Percentiles rank a stretch among this genome's conserved stretches.
phyloP scores from a whole-genome alignment of 2,888 invertebrate species.

The Andrena hattorfiana region DNA sequence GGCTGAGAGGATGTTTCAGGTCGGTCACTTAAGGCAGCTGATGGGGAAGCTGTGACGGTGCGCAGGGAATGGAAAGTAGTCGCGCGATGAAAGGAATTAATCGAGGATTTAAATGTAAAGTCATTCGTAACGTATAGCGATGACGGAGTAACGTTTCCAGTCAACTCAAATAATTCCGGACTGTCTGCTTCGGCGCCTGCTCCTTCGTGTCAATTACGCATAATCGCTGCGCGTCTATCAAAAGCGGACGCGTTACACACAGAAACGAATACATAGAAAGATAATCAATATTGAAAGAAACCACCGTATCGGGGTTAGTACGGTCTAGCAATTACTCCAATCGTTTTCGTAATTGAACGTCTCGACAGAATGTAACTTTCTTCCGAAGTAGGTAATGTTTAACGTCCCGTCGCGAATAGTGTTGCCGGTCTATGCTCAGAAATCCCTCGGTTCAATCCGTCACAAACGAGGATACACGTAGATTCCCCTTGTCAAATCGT shows the following conservation, averaged over 20 bases:
- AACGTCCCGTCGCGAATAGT: not conserved
- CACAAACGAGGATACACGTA: too few species aligned
- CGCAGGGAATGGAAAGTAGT: not conserved
- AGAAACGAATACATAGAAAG: not conserved
- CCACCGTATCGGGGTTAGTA: constrained; percentile 4
- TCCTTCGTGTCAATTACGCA: constrained; percentile 13
- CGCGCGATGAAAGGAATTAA: not conserved
- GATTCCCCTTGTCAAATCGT: constrained; percentile 15
- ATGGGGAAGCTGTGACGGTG: not conserved
- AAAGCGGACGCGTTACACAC: constrained; percentile 10
- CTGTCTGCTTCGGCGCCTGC: not conserved
- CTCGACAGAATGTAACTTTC: constrained; percentile 15
- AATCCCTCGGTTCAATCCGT: not conserved
- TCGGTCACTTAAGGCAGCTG: not conserved
- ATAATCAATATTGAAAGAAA: constrained; percentile 32
- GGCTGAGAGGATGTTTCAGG: not conserved
- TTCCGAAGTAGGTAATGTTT: not conserved
- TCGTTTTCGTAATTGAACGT: constrained; percentile 30
- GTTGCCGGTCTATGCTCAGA: not conserved
- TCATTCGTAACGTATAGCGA: not conserved
- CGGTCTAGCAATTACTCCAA: constrained; percentile 22
- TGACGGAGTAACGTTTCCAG: not conserved
- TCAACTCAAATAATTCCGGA: not conserved
- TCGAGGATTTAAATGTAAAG: not conserved
- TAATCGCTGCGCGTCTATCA: constrained; percentile 15